Base-by-base conservation (phyloP, 2,888 invertebrate genomes). In the Melangyna quadrimaculata region DNA sequence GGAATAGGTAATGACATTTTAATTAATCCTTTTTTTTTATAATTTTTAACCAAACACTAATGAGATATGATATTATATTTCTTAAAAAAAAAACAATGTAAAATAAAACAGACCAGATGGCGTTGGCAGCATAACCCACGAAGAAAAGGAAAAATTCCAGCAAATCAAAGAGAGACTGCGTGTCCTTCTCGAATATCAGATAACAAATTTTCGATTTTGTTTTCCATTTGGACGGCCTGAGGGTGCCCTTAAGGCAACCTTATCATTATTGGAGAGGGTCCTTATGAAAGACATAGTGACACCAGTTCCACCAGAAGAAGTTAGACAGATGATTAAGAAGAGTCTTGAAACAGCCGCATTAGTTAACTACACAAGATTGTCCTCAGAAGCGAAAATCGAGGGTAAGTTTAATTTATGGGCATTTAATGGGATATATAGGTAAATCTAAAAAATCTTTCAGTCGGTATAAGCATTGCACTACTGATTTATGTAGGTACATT, bases 161-260 rank as follows among this genome's bases (percentile, higher is more conserved):
- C 98, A 98, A 92, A 97, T 99, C 90, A 99, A 99, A 92, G 99
- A 99, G 90, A 94, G 99, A 87, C 94, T 99, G 88, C 95, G 98
- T 90, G 95, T 97, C 89, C 94, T 99, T 88, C 94, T 99, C 88
- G 99, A 99, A 93, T 96, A 98, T 93, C 99, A 99, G 94, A 99
- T 99, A 90, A 99, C 99, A 29, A 98, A 99, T 94, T 99, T 99
- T 94, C 95, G 98, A 93, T 99, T 96, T 91, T 98, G 98, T 91
- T 99, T 99, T 93, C 99, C 99, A 86, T 99, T 99, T 92, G 99
- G 99, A 87, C 94, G 99, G 89, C 99, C 99, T 8, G 99, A 99
- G 92, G 99, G 99, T 67, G 97, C 99, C 63, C 93, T 99, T 87
- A 99, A 99, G 94, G 97, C 98, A 19, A 99, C 99, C 8, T 93